Conservation (phyloP, 1,140 invertebrate genomes). For the Cotesia chilonis region DNA sequence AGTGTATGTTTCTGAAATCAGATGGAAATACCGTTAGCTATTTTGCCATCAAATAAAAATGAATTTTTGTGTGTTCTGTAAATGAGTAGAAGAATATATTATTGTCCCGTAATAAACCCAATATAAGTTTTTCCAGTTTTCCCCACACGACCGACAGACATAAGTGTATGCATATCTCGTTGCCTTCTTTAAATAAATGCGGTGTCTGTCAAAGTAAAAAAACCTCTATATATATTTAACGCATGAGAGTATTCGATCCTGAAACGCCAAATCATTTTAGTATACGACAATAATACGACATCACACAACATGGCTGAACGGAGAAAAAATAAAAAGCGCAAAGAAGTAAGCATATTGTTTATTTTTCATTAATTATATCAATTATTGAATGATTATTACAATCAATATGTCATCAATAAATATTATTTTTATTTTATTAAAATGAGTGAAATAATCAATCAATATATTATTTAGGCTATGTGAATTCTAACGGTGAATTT, state of each 20-base stretch:
- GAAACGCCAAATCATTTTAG: constrained; percentile 1
- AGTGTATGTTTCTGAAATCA: too few relatives aligned
- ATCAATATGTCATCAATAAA: neutral
- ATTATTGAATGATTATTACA: constrained; percentile 8
- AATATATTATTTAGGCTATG: too few relatives aligned
- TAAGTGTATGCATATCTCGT: neutral
- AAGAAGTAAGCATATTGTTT: constrained; percentile 71
- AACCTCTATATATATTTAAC: neutral
- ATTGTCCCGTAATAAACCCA: too few relatives aligned
- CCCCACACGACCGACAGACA: too few relatives aligned
- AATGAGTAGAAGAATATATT: too few relatives aligned
- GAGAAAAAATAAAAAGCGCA: constrained; percentile 77
- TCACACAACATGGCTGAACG: constrained; percentile 77
- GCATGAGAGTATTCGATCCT: too few relatives aligned
- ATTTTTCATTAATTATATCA: constrained; percentile 7
- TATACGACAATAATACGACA: constrained; percentile 44
- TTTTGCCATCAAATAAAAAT: too few relatives aligned
- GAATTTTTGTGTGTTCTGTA: too few relatives aligned
- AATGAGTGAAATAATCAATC: neutral
- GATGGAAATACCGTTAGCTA: too few relatives aligned
- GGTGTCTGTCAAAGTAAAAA: neutral
- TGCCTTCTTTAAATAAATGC: constrained; percentile 3
- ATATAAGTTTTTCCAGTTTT: too few relatives aligned
- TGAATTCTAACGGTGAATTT: constrained; percentile 15
- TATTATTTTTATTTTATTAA: constrained; percentile 14